Base-by-base conservation (phyloP, 2,888 invertebrate genomes). In the Habroteleia sp. region DNA sequence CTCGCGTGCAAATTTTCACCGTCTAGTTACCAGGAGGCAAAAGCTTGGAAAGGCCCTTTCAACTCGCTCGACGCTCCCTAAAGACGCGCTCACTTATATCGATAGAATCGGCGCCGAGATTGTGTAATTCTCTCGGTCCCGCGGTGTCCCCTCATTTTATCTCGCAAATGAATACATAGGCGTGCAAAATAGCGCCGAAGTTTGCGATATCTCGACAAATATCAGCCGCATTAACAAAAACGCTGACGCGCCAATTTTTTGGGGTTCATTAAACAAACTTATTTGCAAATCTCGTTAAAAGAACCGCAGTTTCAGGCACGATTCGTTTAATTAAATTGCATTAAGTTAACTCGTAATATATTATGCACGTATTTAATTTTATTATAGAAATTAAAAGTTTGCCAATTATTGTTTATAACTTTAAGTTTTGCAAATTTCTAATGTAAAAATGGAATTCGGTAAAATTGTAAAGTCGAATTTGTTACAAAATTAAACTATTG, bases 201-300 rank as follows among this genome's bases (percentile, higher is more conserved):
- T 31, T 37, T 33, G 44, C 52, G 44, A 66, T 58, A 73, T 65
- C 52, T 39, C 50, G 65, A 73, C 41, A 65, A 65, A 73, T 56
- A 60, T 71, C 72, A 20, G 13, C 29, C 31, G 23, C 66, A 39
- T 66, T 11, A 41, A 14, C 7, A 14, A 17, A 66, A 66, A 35
- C 27, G 73, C 52, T 56, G 62, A 63, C 35, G 44, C 13, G 16
- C 3, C 11, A 8, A 25, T 68, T 41, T 52, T 56, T 50, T 13
- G 11, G 25, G 20, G 41, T 27, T 60, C 31, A 52, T 69, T 69
- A 52, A 2, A 11, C 14, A 27, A 48, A 68, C 20, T 68, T 68
- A 58, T 37, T 68, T 48, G 48, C 39, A 58, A 33, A 50, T 50
- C 16, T 39, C 27, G n/a, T 27, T n/a, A 11, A 13, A 63, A 60